Evolutionary conservation across 2,797 vertebrate species (phyloP), one percentile per base, ranked within the genome.

Genomic region (Phoebastria nigripes): DNA sequence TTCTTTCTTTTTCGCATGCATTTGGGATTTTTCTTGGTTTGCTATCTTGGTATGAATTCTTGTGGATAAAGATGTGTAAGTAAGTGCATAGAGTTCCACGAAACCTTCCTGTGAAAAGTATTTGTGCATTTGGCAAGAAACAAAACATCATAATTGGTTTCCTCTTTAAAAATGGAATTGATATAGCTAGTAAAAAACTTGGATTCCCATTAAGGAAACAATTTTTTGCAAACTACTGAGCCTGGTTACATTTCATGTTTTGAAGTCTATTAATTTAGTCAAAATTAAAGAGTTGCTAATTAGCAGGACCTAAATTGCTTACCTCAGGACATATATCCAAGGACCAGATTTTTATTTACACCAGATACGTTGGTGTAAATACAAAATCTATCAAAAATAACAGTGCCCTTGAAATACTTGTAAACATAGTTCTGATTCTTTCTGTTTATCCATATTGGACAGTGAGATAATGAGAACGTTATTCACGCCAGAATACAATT

Each of bases 1-100:
- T 87, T n/a, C 47, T 83, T 90, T 82, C n/a, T 42, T 73, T 83
- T 81, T 89, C 13, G 4, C 22, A 46, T 4, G 2, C 9, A 37
- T 81, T 93, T 81, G 62, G 42, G 26, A 51, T 66, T 83, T 91
- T 82, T 79, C n/a, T 90, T 94, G 42, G 7, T 95, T 94, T 91
- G 7, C 12, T 79, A 5, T 46, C 25, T 52, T 70, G 16, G 22
- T 82, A 61, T 58, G 58, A 82, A 39, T 65, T 94, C 16, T 87
- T 82, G 39, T 71, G 17, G 44, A 20, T 62, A 80, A 80, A 74
- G 25, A 51, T 35, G 37, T 2, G 3, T 15, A 66, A 11, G 26
- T 56, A 87, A 79, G 21, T 52, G 33, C 41, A 77, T 6, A 55
- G 31, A 28, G 6, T 44, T 76, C 15, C 28, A 79, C 1, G 4